A percentile compares a stretch with the other conserved stretches of the same genome.
phyloP scores from a whole-genome alignment of 2,888 invertebrate genomes.

The Gordius sp. region DNA sequence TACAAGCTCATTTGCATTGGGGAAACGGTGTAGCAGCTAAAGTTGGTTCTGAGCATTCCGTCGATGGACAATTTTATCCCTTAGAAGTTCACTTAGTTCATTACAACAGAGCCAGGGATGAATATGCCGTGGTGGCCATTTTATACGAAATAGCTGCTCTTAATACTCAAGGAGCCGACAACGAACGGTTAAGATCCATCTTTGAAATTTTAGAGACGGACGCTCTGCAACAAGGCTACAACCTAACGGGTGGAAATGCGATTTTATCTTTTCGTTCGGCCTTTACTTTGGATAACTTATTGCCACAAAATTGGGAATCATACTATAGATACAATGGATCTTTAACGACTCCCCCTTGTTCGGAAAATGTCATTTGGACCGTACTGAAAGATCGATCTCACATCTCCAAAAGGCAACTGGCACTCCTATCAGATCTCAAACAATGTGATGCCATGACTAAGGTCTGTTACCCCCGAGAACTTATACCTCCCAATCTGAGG shows the following conservation, averaged over 20 bases:
- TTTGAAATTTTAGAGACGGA: not conserved
- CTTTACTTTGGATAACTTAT: not conserved
- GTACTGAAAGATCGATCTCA: not conserved
- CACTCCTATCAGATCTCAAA: not conserved
- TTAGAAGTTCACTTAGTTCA: conserved; percentile 2
- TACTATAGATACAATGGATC: conserved; percentile 12
- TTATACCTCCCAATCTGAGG: not conserved
- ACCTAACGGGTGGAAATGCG: not conserved
- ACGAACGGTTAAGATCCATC: not conserved
- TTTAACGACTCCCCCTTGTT: conserved; percentile 1
- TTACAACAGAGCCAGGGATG: not conserved
- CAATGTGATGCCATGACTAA: not conserved
- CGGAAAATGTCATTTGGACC: conserved; percentile 11
- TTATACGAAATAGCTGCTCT: not conserved
- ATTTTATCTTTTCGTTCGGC: not conserved
- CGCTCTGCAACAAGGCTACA: not conserved
- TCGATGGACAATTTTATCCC: conserved; percentile 1
- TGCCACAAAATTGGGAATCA: not conserved
- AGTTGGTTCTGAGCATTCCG: conserved; percentile 7
- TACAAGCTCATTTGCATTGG: conserved; percentile 12
- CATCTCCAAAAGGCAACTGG: not conserved
- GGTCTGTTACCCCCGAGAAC: not conserved
- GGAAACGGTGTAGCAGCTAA: not conserved
- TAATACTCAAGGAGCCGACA: not conserved
- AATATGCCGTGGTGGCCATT: not conserved